These are phyloP conservation scores for Philaenus spumarius DNA, from an alignment of 1,140 invertebrate species.

Conservation along the genomic window DNA sequence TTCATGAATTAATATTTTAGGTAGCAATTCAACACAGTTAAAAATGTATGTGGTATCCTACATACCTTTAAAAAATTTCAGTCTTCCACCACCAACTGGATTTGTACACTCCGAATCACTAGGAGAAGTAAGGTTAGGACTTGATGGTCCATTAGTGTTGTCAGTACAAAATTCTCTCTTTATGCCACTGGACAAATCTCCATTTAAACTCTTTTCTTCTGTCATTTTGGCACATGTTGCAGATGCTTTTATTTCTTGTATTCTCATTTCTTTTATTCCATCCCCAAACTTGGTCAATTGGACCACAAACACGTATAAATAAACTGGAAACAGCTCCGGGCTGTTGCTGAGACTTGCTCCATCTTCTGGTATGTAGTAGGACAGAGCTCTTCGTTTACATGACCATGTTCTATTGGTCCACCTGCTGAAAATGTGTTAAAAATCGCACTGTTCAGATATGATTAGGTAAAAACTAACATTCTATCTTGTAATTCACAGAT, in stretches of 20 bases:
- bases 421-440: background rate
- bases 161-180: slow-evolving; percentile 23
- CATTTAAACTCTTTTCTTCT: slow-evolving; percentile 35
- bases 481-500: background rate
- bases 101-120: slow-evolving; percentile 24
- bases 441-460: background rate
- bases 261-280: slow-evolving; percentile 29
- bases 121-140: slow-evolving; percentile 15
- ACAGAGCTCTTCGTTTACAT: background rate
- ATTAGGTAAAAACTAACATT: background rate
- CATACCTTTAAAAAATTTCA: slow-evolving; percentile 52
- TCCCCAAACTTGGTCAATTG: background rate
- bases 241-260: slow-evolving; percentile 29
- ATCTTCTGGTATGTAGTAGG: background rate
- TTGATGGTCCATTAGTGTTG: slow-evolving; percentile 15
- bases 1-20: too few species aligned
- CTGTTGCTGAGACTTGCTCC: background rate
- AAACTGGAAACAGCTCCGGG: too few species aligned
- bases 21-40: too few species aligned
- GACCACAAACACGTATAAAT: too few species aligned
- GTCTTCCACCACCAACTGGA: slow-evolving; percentile 40
- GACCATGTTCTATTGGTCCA: background rate
- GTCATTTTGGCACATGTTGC: slow-evolving; percentile 35
- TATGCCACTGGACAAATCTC: slow-evolving; percentile 31
- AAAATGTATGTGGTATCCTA: too few species aligned